These are phyloP conservation scores for Megalonaias nervosa DNA, from an alignment of 1,140 invertebrate species.

Conservation along the genomic window DNA sequence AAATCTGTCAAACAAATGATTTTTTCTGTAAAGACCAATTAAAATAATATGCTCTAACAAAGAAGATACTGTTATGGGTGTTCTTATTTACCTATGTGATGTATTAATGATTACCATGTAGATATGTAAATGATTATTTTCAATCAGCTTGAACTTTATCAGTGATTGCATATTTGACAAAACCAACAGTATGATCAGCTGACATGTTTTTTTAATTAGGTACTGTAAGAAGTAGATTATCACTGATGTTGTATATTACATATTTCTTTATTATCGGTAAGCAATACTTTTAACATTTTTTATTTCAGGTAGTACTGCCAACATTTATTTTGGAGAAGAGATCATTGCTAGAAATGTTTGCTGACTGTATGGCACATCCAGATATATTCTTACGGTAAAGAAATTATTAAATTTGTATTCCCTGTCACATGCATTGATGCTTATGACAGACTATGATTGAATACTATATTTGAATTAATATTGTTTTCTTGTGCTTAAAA, in stretches of 20 bases:
- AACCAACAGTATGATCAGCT: no score
- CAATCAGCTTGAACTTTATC: no score
- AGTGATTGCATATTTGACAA: no score
- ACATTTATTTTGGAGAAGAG: slow-evolving; percentile 75
- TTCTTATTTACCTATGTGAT: no score
- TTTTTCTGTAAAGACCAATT: no score
- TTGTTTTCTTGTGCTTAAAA: not conserved
- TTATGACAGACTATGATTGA: not conserved
- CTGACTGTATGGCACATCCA: slow-evolving; percentile 76
- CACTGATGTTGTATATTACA: not conserved
- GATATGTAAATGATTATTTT: no score
- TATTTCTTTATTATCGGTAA: not conserved
- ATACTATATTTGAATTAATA: not conserved
- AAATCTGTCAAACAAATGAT: no score
- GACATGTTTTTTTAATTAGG: no score
- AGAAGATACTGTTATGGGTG: no score
- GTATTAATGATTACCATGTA: no score
- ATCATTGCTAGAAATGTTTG: slow-evolving; percentile 76
- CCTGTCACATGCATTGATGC: not conserved
- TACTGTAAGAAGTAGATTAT: no score
- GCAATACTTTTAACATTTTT: not conserved
- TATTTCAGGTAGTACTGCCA: slow-evolving; percentile 72
- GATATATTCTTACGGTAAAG: slow-evolving; percentile 66
- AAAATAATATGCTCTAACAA: no score
- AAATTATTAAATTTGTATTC: not conserved